Base-by-base conservation (phyloP, 2,888 invertebrate species). In the Xanthia icteritia region DNA sequence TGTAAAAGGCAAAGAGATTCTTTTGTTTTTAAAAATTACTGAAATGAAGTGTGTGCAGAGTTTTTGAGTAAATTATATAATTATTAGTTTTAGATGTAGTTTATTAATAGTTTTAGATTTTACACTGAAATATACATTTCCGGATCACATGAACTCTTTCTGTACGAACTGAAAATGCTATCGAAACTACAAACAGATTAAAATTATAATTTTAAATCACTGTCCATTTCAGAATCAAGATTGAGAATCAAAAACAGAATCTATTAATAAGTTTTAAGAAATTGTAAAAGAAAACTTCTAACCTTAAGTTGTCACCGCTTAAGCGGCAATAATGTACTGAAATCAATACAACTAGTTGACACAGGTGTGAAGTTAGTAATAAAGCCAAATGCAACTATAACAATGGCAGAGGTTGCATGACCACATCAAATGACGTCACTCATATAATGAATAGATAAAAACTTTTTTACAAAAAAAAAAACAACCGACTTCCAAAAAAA, bases 301-400 rank as follows among this genome's bases (percentile, higher is more conserved):
- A 89, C 89, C 90, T 88, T 64, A 36, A 45, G 65, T 68, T 66
- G 82, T 70, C 66, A 51, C 67, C 85, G 65, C 45, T 27, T 56
- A 60, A 75, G 51, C 76, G 65, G 81, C 76, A 23, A 27, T 68
- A 77, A 67, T 60, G 20, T 56, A 88, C 81, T 89, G 71, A 77
- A 77, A 76, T 67, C 70, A 73, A 76, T 77, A 36, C 2, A 54
- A 60, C 60, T 69, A 72, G 60, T 63, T 36, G 48, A 74, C 36
- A 82, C 70, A 77, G 39, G 70, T 79, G 74, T 79, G 79, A 81
- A 81, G 79, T 81, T 70, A 70, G 72, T 27, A 63, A 80, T 78
- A 48, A 5, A 77, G 27, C 0, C 23, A 31, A 60, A 77, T 66
- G 54, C 15, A 58, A 69, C n/a, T 51, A 39, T n/a, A 42, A 70